These are phyloP conservation scores for Hippoglossus hippoglossus DNA, from an alignment of 2,797 vertebrate species.

Conservation along the genomic window DNA sequence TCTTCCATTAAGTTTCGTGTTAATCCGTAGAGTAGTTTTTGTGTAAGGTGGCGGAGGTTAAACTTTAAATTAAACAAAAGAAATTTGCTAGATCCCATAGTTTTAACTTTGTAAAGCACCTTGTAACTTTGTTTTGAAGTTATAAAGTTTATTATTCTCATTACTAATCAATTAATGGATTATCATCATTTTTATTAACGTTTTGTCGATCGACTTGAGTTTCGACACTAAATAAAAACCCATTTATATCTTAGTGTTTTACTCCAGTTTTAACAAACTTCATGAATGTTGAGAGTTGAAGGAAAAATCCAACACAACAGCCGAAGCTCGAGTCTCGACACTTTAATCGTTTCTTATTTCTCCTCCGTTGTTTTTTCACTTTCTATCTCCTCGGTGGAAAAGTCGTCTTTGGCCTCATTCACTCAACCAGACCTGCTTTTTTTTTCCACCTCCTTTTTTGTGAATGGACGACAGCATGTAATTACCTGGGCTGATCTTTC, in stretches of 20 bases:
- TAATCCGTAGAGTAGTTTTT: too few relatives aligned
- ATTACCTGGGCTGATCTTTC: slow-evolving; percentile 82
- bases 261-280: background rate
- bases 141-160: too few relatives aligned
- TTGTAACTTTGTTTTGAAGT: too few relatives aligned
- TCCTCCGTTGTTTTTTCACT: slow-evolving; percentile 38
- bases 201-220: background rate
- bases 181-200: background rate
- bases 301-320: too few relatives aligned
- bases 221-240: background rate
- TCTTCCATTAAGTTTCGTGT: too few relatives aligned
- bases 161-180: background rate
- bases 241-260: background rate
- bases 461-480: slow-evolving; percentile 79
- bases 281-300: too few relatives aligned
- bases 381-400: slow-evolving; percentile 16
- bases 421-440: slow-evolving; percentile 42
- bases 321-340: background rate
- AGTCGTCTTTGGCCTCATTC: slow-evolving; percentile 26
- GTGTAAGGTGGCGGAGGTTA: too few relatives aligned
- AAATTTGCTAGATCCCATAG: too few relatives aligned
- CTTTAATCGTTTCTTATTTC: slow-evolving; percentile 1
- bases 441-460: slow-evolving; percentile 58
- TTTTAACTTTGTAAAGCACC: too few relatives aligned
- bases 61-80: too few relatives aligned